Conservation (phyloP, 2,113 vertebrate species). For the Craseonycteris thonglongyai region DNA sequence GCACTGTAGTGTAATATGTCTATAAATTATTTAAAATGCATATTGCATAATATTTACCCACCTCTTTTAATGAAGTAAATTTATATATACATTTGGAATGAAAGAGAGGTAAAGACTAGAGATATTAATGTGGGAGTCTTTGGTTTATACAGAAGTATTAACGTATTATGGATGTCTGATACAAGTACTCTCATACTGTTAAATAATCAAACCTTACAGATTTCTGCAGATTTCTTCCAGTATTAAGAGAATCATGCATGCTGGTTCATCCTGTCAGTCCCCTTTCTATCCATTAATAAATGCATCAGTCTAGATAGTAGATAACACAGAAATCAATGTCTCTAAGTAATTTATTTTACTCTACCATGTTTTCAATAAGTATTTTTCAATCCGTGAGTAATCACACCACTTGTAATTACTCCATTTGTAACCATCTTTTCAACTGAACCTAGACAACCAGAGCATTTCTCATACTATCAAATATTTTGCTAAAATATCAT, state of each 20-base stretch:
- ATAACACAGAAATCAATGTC: neutral
- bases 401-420: neutral
- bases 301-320: neutral
- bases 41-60: neutral
- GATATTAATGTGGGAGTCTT: neutral
- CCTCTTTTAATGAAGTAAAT: neutral
- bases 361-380: neutral
- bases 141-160: neutral
- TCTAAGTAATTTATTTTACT: neutral
- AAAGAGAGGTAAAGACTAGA: neutral
- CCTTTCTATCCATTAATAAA: neutral
- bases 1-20: neutral
- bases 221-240: neutral
- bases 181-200: neutral
- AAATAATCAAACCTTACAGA: neutral
- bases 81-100: neutral
- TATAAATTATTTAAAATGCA: neutral
- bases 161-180: neutral
- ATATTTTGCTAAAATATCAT: neutral
- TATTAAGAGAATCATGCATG: neutral
- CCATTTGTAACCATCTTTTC: neutral
- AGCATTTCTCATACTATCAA: neutral
- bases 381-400: neutral
- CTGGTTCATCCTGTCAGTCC: neutral
- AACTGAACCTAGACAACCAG: neutral